A percentile compares a stretch with the other conserved stretches of the same genome.
Conservation (phyloP, 2,888 invertebrate species). For the Hofmannophila pseudospretella region DNA sequence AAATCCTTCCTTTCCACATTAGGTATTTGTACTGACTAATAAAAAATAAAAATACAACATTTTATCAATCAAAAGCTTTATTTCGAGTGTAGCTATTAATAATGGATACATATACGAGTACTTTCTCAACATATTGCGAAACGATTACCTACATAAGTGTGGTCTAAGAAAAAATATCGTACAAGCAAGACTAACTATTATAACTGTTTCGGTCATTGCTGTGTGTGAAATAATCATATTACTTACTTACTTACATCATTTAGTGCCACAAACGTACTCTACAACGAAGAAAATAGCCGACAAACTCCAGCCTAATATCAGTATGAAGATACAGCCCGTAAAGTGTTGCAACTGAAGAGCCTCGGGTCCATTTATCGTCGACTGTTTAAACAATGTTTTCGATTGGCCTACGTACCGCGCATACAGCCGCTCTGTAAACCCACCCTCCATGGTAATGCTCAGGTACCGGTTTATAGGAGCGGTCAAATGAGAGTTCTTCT, state of each 20-base stretch:
- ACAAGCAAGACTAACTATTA: too few species aligned
- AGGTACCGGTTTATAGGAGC: constrained; percentile 30
- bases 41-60: too few species aligned
- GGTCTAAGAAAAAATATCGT: too few species aligned
- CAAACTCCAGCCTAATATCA: constrained; percentile 35
- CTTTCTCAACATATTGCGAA: neutral
- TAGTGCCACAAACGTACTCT: constrained; percentile 32
- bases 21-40: too few species aligned
- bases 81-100: too few species aligned
- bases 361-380: constrained; percentile 5
- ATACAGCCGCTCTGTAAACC: constrained; percentile 33
- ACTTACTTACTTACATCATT: too few species aligned
- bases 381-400: constrained; percentile 17
- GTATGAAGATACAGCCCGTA: constrained; percentile 28
- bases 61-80: too few species aligned
- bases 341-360: constrained; percentile 32
- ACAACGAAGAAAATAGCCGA: constrained; percentile 35
- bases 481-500: constrained; percentile 35
- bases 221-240: too few species aligned
- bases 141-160: neutral
- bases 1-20: too few species aligned
- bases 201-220: too few species aligned
- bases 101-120: too few species aligned
- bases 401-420: constrained; percentile 22
- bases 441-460: constrained; percentile 35